phyloP scores from a whole-genome alignment of 2,888 invertebrate genomes.

The Pseudococcus viburni region DNA sequence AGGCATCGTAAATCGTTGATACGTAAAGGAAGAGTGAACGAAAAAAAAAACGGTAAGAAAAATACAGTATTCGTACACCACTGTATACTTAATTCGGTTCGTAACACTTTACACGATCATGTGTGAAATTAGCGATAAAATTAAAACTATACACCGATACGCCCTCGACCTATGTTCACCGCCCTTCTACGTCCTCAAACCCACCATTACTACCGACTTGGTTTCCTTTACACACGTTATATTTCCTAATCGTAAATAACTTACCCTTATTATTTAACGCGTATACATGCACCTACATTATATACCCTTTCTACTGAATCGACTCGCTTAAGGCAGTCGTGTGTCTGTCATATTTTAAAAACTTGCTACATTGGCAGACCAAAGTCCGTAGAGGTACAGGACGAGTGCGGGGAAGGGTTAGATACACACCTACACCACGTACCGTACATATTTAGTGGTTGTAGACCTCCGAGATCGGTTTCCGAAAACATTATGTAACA shows the following conservation, averaged over 20 bases:
- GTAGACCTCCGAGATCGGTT: not conserved
- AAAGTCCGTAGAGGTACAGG: too few species aligned
- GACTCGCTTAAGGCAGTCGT: not conserved
- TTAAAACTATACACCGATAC: not conserved
- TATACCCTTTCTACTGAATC: not conserved
- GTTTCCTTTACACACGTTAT: not conserved
- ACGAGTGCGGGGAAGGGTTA: too few species aligned
- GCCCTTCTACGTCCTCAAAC: not conserved
- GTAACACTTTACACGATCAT: constrained; percentile 8
- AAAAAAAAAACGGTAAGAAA: not conserved
- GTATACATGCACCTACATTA: not conserved
- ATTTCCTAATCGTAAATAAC: constrained; percentile 21
- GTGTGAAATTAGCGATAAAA: constrained; percentile 39
- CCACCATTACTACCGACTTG: constrained; percentile 4
- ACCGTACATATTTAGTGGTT: not conserved
- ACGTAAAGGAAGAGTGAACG: not conserved
- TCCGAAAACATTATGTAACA: not conserved
- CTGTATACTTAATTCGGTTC: not conserved
- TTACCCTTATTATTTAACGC: constrained; percentile 27
- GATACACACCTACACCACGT: not conserved
- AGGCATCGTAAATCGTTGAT: not conserved
- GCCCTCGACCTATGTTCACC: not conserved
- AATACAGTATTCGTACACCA: constrained; percentile 1
- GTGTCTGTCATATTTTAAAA: constrained; percentile 19
- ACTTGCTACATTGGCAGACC: not conserved